Evolutionary conservation across 2,888 invertebrate species (phyloP).

Genomic region (Leptothorax acervorum): DNA sequence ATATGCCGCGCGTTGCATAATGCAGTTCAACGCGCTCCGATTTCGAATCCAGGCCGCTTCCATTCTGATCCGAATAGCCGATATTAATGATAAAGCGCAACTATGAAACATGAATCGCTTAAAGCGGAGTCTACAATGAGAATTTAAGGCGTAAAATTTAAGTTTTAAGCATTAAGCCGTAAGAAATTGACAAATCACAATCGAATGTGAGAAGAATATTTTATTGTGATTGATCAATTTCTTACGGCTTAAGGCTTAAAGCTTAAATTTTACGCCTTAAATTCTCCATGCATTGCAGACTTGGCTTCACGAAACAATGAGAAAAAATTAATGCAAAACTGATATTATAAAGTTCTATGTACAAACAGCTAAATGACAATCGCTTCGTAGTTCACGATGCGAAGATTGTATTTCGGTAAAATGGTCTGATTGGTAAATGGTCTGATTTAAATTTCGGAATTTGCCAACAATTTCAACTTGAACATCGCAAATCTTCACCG

Average conservation of each 20-base stretch:
- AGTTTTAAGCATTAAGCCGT: too few species aligned
- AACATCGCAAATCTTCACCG: background rate
- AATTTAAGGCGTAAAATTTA: too few species aligned
- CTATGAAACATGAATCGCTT: conserved; percentile 16
- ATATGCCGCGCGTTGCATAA: conserved; percentile 55
- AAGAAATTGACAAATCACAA: too few species aligned
- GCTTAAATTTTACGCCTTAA: too few species aligned
- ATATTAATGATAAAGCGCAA: conserved; percentile 21
- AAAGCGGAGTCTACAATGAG: too few species aligned
- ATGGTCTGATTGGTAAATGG: conserved; percentile 71
- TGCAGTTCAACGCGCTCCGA: conserved; percentile 47
- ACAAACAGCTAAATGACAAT: background rate
- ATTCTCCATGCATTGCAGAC: too few species aligned
- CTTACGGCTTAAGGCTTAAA: too few species aligned
- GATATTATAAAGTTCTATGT: background rate
- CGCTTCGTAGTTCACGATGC: background rate
- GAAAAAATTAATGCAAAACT: conserved; percentile 3
- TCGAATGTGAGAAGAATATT: too few species aligned
- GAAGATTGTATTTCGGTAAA: conserved; percentile 60
- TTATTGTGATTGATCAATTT: too few species aligned
- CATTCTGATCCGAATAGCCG: background rate
- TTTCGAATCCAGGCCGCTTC: conserved; percentile 58
- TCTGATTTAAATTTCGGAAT: conserved; percentile 70
- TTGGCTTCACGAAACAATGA: background rate
- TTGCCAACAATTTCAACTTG: background rate